Conservation (phyloP, 1,140 invertebrate genomes). For the Fopius arisanus region DNA sequence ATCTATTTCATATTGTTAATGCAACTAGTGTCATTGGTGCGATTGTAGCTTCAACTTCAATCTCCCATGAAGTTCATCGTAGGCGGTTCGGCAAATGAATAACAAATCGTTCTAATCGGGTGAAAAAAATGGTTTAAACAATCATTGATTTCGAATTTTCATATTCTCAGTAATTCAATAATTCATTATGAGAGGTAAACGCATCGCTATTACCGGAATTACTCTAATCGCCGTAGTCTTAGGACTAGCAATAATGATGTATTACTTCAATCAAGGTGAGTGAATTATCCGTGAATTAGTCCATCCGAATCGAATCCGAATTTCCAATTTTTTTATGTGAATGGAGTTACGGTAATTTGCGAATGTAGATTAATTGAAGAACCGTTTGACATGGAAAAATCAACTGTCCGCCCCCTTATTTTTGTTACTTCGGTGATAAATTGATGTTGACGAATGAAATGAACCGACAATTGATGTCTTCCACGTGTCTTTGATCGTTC, state of each 20-base stretch:
- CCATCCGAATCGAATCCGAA: background rate
- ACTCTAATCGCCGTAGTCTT: constrained; percentile 44
- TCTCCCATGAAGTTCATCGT: background rate
- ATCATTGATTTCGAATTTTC: background rate
- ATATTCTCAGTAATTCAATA: background rate
- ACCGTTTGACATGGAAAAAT: background rate
- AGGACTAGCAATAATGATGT: constrained; percentile 50
- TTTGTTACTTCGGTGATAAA: background rate
- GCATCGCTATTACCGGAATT: constrained; percentile 44
- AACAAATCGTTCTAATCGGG: too few species aligned
- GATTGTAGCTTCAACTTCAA: constrained; percentile 43
- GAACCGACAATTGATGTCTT: constrained; percentile 33
- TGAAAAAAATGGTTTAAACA: background rate
- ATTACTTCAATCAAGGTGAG: constrained; percentile 58
- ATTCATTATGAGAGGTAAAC: constrained; percentile 48
- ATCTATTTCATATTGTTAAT: constrained; percentile 25
- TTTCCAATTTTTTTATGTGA: background rate
- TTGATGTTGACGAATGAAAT: constrained; percentile 29
- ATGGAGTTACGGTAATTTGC: background rate
- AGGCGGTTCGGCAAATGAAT: background rate
- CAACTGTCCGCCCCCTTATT: background rate
- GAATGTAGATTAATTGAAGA: background rate
- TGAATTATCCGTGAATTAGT: background rate
- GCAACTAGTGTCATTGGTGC: constrained; percentile 47
- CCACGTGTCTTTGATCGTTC: background rate